Evolutionary conservation across 1,140 invertebrate genomes (phyloP), one percentile per base, ranked within the genome.

Genomic region (Microplitis mediator): DNA sequence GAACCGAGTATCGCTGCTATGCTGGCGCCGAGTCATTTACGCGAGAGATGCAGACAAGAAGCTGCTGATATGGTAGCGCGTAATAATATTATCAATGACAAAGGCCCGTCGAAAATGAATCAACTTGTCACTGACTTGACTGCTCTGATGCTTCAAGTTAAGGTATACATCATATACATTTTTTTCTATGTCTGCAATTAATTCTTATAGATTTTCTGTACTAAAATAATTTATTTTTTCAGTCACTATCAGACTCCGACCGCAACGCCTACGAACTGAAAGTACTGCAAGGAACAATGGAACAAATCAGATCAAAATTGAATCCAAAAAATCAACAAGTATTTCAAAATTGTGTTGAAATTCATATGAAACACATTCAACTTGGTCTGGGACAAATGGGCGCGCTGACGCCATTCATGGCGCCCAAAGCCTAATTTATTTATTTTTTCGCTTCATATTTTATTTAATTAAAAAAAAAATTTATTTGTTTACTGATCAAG

Each of bases 311-410:
- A 86, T 90, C 91, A 32, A 93, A 93, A 84, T 82, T 98, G 31
- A 91, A 91, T 80, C 90, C 91, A 8, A 88, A 91, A 56, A 97
- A 98, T 87, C 90, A 94, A 74, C 91, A 91, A 78, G 88, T 92
- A 32, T 98, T 98, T 87, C 94, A 97, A 85, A 95, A 95, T 86
- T 92, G 91, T 81, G 92, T 98, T 11, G 96, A 98, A 87, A 91
- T 95, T 75, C 95, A 97, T 76, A 93, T 98, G 89, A 95, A 97
- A 81, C 94, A 95, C 81, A 97, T 98, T 78, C 94, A 97, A 84
- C 90, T 93, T 81, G 94, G 94, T 60, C 86, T 96, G 52, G 93
- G 92, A 74, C 91, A 92, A 75, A 80, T 85, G 63, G 85, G 86
- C 62, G 77, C 84, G 58, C 71, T 87, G 39, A 85, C 82, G 68